A percentile compares a stretch with the other conserved stretches of the same genome.
These are phyloP conservation scores for Linhomoeus sp. DNA, from an alignment of 2,888 invertebrate genomes.

Conservation along the genomic window DNA sequence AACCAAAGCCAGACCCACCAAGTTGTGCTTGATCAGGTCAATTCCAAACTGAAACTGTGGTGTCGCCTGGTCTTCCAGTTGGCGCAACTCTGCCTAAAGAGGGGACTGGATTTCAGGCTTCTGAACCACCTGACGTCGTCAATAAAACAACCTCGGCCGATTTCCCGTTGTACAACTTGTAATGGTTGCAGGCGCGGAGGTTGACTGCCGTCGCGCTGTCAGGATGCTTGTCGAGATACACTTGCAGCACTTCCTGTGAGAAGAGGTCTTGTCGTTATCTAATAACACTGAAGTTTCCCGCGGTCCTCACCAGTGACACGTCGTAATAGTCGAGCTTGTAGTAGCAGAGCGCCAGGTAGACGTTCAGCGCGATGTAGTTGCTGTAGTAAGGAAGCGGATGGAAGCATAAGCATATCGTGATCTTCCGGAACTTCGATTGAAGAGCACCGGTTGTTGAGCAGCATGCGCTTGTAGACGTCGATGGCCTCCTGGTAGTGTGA, in stretches of 20 bases:
- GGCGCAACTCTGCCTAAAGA: constrained; percentile 51
- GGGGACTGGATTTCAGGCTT: no score
- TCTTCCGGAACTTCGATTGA: neutral
- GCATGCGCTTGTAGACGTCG: constrained; percentile 81
- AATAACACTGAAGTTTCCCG: neutral
- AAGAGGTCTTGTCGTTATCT: neutral
- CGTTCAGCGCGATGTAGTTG: constrained; percentile 75
- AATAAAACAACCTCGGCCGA: constrained; percentile 50
- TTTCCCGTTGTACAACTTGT: constrained; percentile 70
- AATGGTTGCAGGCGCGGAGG: constrained; percentile 64
- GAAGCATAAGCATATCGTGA: neutral
- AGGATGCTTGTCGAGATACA: constrained; percentile 70
- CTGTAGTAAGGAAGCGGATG: constrained; percentile 36
- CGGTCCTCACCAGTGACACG: constrained; percentile 61
- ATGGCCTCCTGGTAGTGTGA: constrained; percentile 96
- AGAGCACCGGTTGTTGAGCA: constrained; percentile 66
- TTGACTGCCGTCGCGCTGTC: constrained; percentile 89
- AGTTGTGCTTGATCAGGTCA: constrained; percentile 78
- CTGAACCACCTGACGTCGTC: no score
- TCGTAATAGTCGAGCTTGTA: constrained; percentile 97
- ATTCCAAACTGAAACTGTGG: constrained; percentile 52
- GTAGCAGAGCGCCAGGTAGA: constrained; percentile 89
- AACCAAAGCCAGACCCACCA: constrained; percentile 31
- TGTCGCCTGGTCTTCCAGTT: constrained; percentile 50
- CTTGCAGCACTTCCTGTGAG: constrained; percentile 57